phyloP scores from a whole-genome alignment of 1,140 invertebrate species.

The Cotesia chilonis region DNA sequence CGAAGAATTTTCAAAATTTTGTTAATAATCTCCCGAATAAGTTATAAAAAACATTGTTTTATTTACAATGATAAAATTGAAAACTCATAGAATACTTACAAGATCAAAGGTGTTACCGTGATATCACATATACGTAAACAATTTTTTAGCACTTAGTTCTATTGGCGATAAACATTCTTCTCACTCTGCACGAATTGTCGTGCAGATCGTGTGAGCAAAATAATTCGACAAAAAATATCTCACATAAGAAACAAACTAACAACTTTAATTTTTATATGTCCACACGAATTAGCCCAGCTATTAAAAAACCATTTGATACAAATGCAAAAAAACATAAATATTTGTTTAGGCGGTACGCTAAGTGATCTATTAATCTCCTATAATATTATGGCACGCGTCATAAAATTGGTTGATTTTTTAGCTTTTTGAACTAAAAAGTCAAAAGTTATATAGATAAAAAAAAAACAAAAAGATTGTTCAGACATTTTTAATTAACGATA shows the following conservation, averaged over 20 bases:
- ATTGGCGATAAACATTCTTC: slow-evolving; percentile 25
- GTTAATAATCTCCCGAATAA: not conserved
- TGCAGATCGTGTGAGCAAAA: slow-evolving; percentile 15
- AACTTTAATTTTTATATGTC: not conserved
- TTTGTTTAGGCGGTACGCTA: no score
- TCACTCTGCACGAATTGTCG: slow-evolving; percentile 24
- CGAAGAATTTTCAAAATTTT: no score
- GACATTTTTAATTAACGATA: no score
- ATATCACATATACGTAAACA: slow-evolving; percentile 5
- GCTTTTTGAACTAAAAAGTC: no score
- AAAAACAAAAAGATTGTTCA: no score
- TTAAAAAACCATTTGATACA: no score
- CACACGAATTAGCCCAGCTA: no score
- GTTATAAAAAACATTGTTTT: slow-evolving; percentile 3
- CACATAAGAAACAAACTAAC: not conserved
- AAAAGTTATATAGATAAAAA: no score
- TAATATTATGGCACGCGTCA: no score
- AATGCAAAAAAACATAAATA: no score
- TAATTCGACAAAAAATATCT: slow-evolving; percentile 4
- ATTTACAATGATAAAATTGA: slow-evolving; percentile 6
- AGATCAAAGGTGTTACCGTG: slow-evolving; percentile 37
- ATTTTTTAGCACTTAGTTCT: slow-evolving; percentile 25
- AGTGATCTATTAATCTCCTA: no score
- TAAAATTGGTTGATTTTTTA: no score
- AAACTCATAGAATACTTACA: slow-evolving; percentile 12